Percentiles rank a stretch among this genome's conserved stretches.
Conservation (phyloP, 2,797 vertebrate genomes). For the Novumbra hubbsi region DNA sequence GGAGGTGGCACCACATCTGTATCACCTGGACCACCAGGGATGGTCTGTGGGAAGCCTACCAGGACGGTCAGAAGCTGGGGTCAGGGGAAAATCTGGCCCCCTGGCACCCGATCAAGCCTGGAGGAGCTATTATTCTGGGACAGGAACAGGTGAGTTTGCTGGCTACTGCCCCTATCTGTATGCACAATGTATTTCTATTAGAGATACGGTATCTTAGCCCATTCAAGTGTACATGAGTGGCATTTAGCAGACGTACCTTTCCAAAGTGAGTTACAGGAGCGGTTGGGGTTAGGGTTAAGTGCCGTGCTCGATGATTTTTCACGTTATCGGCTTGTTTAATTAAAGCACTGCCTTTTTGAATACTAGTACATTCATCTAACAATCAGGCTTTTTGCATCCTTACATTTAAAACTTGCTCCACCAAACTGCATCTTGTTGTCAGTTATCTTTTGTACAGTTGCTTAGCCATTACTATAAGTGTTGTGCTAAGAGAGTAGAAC, state of each 20-base stretch:
- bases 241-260: background rate
- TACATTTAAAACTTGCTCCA: background rate
- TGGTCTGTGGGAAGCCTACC: conserved; percentile 95
- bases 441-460: background rate
- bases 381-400: too few relatives aligned
- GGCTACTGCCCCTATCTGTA: background rate
- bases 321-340: too few relatives aligned
- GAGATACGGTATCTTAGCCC: background rate
- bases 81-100: conserved; percentile 93
- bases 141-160: conserved; percentile 88
- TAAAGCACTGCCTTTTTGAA: too few relatives aligned
- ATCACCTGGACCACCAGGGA: conserved; percentile 96
- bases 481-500: background rate
- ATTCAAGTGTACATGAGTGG: background rate
- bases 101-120: conserved; percentile 98
- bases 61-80: conserved; percentile 89
- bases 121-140: conserved; percentile 92
- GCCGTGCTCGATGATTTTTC: too few relatives aligned
- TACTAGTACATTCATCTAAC: too few relatives aligned
- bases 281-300: too few relatives aligned
- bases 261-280: too few relatives aligned
- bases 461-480: background rate
- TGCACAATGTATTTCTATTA: background rate
- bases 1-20: conserved; percentile 96
- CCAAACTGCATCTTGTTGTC: background rate